Evolutionary conservation across 2,888 invertebrate genomes (phyloP), one percentile per base, ranked within the genome.

Genomic region (Byasa hedistus): DNA sequence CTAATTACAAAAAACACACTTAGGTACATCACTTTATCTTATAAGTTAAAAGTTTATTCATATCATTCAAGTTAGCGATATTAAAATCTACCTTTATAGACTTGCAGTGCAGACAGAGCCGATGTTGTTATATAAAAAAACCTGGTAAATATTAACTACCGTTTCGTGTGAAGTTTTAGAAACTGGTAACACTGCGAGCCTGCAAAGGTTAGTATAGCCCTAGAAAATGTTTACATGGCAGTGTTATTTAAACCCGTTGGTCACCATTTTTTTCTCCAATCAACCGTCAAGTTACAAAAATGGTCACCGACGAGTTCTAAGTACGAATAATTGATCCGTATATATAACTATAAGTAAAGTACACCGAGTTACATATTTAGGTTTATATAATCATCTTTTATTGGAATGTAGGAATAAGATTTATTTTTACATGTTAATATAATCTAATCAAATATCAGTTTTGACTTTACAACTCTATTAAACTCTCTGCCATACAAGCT

Each of bases 311-410:
- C 77, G 80, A 80, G 80, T 72, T 75, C 82, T 87, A 87, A 88
- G 85, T 89, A 89, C 87, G 81, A 88, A 83, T 87, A 88, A 88
- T 89, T 89, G 87, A 84, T 87, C 84, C 82, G 72, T 80, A 27
- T 83, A 83, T 83, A 83, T 75, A 70, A 75, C 74, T 78, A 76
- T 73, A 72, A 72, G 75, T 79, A 77, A 72, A 77, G 74, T 76
- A 80, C 75, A 73, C 76, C 77, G 77, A 82, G 73, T 77, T 76
- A 73, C 66, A 73, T 61, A 12, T 68, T 71, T 71, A 68, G 54
- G 17, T 61, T 61, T 69, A 68, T 73, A 71, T 72, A 71, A 68
- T 66, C 72, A 73, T 70, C 69, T 73, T 73, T 73, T 72, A 73
- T 70, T 83, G 82, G 83, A 84, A 84, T 84, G 83, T 82, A 80